These are phyloP conservation scores for Ageneiosus marmoratus DNA, from an alignment of 2,113 vertebrate genomes.

Conservation along the genomic window DNA sequence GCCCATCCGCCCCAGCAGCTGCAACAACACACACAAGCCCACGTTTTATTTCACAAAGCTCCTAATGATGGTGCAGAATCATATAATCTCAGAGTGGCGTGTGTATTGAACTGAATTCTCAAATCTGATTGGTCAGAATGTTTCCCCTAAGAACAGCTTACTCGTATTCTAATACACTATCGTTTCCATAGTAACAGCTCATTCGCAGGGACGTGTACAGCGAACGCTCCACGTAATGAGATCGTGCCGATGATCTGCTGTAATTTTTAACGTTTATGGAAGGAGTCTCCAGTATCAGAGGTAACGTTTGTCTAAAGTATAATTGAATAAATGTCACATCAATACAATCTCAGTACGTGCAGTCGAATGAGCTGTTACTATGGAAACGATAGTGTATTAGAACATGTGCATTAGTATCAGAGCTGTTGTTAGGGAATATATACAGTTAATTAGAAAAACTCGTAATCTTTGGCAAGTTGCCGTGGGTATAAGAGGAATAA, in stretches of 20 bases:
- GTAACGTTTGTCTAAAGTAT: too few relatives aligned
- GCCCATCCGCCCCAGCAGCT: conserved; percentile 84
- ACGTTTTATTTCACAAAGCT: neutral
- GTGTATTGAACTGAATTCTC: neutral
- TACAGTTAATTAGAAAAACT: too few relatives aligned
- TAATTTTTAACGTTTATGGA: neutral
- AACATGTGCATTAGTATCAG: too few relatives aligned
- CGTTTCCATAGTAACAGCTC: neutral
- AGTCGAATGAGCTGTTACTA: too few relatives aligned
- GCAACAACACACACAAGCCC: conserved; percentile 17
- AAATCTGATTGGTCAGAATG: neutral
- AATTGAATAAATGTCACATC: too few relatives aligned
- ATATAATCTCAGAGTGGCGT: neutral
- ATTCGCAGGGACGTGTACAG: neutral
- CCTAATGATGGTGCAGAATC: neutral
- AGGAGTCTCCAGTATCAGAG: neutral
- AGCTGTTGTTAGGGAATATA: too few relatives aligned
- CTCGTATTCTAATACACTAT: neutral
- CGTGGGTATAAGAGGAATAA: too few relatives aligned
- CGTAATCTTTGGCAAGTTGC: too few relatives aligned
- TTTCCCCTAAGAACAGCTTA: neutral
- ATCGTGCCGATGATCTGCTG: neutral
- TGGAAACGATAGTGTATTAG: too few relatives aligned
- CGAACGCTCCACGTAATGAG: neutral
- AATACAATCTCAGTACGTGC: too few relatives aligned